A percentile compares a stretch with the other conserved stretches of the same genome.
These are phyloP conservation scores for Clunio marinus DNA, from an alignment of 2,888 invertebrate genomes.

Conservation along the genomic window DNA sequence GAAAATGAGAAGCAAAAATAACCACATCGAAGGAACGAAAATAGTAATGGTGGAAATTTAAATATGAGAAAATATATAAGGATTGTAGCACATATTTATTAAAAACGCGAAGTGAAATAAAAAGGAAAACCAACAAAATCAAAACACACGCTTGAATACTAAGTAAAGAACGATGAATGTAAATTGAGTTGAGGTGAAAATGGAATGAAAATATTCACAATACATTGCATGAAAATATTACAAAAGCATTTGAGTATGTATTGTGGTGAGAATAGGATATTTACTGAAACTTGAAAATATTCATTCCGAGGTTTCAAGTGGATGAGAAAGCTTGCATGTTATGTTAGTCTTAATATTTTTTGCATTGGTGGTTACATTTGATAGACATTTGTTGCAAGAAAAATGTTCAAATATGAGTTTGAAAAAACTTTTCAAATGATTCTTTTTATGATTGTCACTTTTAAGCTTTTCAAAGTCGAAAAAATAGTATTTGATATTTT, in stretches of 20 bases:
- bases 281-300: too few relatives aligned
- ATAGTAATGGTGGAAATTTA: not conserved
- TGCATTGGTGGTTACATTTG: too few relatives aligned
- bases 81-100: not conserved
- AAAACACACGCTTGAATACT: not conserved
- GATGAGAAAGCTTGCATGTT: too few relatives aligned
- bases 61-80: slow-evolving; percentile 2
- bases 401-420: too few relatives aligned
- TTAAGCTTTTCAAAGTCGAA: too few relatives aligned
- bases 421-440: too few relatives aligned
- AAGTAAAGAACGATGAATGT: not conserved
- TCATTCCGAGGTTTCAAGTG: too few relatives aligned
- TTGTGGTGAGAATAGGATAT: too few relatives aligned
- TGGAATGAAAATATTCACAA: slow-evolving; percentile 6
- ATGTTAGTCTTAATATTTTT: too few relatives aligned
- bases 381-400: too few relatives aligned
- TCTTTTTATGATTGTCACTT: too few relatives aligned
- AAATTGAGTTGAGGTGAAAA: slow-evolving; percentile 7
- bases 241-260: not conserved
- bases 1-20: not conserved
- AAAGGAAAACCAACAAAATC: slow-evolving; percentile 7
- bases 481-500: too few relatives aligned
- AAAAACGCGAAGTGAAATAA: not conserved
- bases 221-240: not conserved
- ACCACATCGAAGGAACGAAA: not conserved